Base-by-base conservation (phyloP, 2,888 invertebrate genomes). In the Catotricha subobsoleta region DNA sequence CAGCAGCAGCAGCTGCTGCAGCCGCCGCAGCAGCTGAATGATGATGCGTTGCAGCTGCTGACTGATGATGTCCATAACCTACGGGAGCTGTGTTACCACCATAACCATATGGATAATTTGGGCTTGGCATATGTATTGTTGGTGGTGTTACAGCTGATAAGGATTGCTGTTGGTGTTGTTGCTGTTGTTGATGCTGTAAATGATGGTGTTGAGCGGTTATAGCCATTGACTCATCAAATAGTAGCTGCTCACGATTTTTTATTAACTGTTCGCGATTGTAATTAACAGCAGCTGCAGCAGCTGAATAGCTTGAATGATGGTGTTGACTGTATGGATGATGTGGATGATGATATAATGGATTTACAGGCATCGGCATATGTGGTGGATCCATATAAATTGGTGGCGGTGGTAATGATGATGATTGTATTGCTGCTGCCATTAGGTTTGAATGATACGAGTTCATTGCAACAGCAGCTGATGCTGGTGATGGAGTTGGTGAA, bases 91-190 rank as follows among this genome's bases (percentile, higher is more conserved):
- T n/a, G n/a, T n/a, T n/a, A n/a, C n/a, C 36, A 25, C 25, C 25
- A 30, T 64, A 60, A 19, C 64, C 61, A 35, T 72, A 72, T 1
- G 76, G 74, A 58, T 78, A 79, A 55, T 76, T 76, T 28, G 78
- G 74, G 55, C 74, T 73, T 38, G 77, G 76, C 56, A 77, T 69
- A 55, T 76, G 76, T 48, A 76, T 63, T 44, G 71, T 67, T 34
- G 72, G 69, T 33, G 71, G 59, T 20, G 65, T 58, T 57, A 47
- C 59, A 10, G 56, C 49, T 54, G 54, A 50, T 15, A 36, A 36
- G 8, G 36, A 21, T 9, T 36, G 36, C n/a, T 21, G 4, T 36
- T 36, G 36, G 57, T 18, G 21, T 25, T 47, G 46, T 20, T 48
- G 45, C 18, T 51, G 56, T 8, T 34, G 34, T 21, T n/a, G 13